Evolutionary conservation across 2,797 vertebrate genomes (phyloP).

Genomic region (Lerista edwardsae): DNA sequence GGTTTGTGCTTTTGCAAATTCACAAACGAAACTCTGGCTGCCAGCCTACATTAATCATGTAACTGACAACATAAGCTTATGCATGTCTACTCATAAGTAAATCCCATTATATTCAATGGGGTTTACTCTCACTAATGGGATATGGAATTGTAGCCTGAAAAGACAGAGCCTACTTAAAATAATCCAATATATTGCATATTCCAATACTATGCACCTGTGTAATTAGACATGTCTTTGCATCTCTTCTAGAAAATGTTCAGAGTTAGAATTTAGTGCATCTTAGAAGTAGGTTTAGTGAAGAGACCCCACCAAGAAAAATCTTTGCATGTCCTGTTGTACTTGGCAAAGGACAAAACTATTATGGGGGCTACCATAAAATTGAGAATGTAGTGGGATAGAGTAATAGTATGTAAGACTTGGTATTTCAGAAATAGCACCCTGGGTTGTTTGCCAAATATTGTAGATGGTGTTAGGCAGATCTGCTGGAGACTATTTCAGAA

Average conservation of each 20-base stretch:
- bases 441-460: background rate
- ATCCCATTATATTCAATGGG: too few species aligned
- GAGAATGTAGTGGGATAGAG: background rate
- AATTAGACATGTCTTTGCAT: background rate
- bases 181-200: background rate
- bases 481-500: background rate
- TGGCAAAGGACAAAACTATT: background rate
- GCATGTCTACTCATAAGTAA: too few species aligned
- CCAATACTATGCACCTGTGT: background rate
- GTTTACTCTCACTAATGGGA: too few species aligned
- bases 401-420: background rate
- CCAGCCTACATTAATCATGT: too few species aligned
- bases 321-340: background rate
- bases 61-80: too few species aligned
- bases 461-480: background rate
- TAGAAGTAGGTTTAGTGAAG: background rate
- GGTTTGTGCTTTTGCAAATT: too few species aligned
- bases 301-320: background rate
- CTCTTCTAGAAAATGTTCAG: background rate
- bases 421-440: background rate
- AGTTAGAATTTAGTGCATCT: background rate
- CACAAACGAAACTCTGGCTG: too few species aligned
- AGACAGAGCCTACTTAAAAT: background rate
- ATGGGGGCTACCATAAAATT: too few species aligned
- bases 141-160: too few species aligned